Conservation (phyloP, 1,140 invertebrate genomes). For the Pseudomyrmex pallidus region DNA sequence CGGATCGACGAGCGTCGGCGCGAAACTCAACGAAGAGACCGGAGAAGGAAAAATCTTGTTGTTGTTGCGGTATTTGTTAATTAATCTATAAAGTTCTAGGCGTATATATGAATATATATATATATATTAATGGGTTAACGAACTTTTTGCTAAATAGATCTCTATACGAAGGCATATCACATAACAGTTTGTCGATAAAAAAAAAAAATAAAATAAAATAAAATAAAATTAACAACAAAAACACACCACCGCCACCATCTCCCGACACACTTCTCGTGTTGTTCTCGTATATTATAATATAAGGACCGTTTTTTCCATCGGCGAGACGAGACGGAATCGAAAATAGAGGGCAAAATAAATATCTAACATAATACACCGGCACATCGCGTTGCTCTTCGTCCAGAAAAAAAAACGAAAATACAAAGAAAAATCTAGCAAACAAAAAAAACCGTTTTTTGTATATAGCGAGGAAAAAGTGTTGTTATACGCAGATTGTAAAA, state of each 20-base stretch:
- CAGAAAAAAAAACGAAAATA: slow-evolving; percentile 3
- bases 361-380: no score
- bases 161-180: slow-evolving; percentile 58
- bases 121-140: slow-evolving; percentile 70
- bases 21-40: slow-evolving; percentile 38
- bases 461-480: slow-evolving; percentile 62
- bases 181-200: neutral
- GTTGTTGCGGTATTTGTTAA: slow-evolving; percentile 81
- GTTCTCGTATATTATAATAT: slow-evolving; percentile 3
- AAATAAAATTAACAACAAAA: neutral
- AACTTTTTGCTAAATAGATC: slow-evolving; percentile 71
- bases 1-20: slow-evolving; percentile 43
- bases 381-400: slow-evolving; percentile 38
- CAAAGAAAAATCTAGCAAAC: slow-evolving; percentile 28
- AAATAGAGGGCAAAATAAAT: neutral
- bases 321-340: slow-evolving; percentile 21
- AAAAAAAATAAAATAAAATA: no score
- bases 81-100: slow-evolving; percentile 67
- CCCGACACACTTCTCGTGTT: neutral
- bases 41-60: slow-evolving; percentile 71
- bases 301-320: slow-evolving; percentile 6
- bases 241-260: slow-evolving; percentile 34
- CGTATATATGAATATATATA: neutral
- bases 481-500: slow-evolving; percentile 55
- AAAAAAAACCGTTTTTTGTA: slow-evolving; percentile 60